Base-by-base conservation (phyloP, 2,113 vertebrate species). In the Caranx melampygus region DNA sequence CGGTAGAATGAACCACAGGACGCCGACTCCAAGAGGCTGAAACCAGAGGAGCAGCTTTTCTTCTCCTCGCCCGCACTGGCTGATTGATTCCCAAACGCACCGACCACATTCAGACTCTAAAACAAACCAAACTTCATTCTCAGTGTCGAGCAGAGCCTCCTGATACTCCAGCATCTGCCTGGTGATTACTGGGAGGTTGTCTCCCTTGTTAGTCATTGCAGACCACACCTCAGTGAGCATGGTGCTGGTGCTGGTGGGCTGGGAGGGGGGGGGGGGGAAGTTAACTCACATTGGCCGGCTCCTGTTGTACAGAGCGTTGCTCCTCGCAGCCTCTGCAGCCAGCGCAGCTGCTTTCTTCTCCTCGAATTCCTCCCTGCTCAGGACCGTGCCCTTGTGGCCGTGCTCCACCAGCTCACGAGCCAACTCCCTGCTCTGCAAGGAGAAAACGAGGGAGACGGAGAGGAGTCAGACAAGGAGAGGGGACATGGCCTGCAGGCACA, bases 361-460 rank as follows among this genome's bases (percentile, higher is more conserved):
- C 90, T 96, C 91, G 37, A 96, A 97, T 70, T 96, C 95, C 90
- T 96, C 93, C 76, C 94, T 94, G 83, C 88, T 96, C 73, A 96
- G 87, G 57, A 95, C 94, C 10, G 64, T 94, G 91, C 94, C 95
- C 63, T 95, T 95, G 92, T 95, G 93, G 78, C 96, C 95, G 52
- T 94, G 90, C 90, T 97, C 95, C 92, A 97, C 95, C 94, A 96
- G 72, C 93, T 95, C 95, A 72, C 92, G 94, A 31, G 94, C 95
- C 86, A 96, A 75, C 71, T 89, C 91, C 90, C 95, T 90, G 83
- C 94, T 94, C 96, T 97, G 78, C 5, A 34, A 75, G 77, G n/a
- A n/a, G n/a, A n/a, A 84, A 84, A 81, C 78, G 40, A 63, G 51
- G 45, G 5, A 69, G 34, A 35, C 78, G 70, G 33, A 87, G 80